Conservation (phyloP, 2,113 vertebrate species). For the Heliornis fulica region DNA sequence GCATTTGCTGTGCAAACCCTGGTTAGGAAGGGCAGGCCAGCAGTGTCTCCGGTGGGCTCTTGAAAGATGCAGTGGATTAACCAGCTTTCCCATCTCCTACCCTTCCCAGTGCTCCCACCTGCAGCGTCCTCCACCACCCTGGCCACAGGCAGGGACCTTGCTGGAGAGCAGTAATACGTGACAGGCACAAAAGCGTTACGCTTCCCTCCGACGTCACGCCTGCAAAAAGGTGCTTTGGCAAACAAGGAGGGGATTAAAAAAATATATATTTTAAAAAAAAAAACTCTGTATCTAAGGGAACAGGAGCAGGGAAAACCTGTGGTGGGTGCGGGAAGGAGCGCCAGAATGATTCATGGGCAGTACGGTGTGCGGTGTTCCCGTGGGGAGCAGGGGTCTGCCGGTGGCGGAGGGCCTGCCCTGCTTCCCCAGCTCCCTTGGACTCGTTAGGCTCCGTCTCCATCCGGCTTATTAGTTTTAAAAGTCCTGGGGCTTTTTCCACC, state of each 20-base stretch:
- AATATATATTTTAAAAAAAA: background rate
- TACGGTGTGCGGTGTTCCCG: background rate
- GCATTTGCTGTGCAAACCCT: slow-evolving; percentile 18
- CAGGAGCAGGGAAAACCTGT: background rate
- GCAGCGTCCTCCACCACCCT: fast-evolving
- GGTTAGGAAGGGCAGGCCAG: background rate
- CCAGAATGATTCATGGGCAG: background rate
- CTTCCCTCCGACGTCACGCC: fast-evolving
- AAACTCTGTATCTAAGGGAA: background rate
- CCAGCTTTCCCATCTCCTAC: background rate
- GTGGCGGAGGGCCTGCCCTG: background rate
- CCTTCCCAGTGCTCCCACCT: background rate
- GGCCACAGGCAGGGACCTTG: background rate
- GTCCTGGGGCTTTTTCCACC: background rate
- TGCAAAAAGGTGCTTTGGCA: background rate
- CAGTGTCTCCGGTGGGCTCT: background rate
- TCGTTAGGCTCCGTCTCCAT: background rate
- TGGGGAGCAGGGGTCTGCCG: background rate
- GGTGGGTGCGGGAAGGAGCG: background rate
- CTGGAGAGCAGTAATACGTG: background rate
- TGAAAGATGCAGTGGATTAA: background rate
- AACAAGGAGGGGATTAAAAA: background rate
- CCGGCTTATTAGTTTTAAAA: background rate
- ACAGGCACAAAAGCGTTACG: background rate
- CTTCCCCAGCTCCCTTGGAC: background rate